Base-by-base conservation (phyloP, 2,888 invertebrate genomes). In the Lomographa bimaculata region DNA sequence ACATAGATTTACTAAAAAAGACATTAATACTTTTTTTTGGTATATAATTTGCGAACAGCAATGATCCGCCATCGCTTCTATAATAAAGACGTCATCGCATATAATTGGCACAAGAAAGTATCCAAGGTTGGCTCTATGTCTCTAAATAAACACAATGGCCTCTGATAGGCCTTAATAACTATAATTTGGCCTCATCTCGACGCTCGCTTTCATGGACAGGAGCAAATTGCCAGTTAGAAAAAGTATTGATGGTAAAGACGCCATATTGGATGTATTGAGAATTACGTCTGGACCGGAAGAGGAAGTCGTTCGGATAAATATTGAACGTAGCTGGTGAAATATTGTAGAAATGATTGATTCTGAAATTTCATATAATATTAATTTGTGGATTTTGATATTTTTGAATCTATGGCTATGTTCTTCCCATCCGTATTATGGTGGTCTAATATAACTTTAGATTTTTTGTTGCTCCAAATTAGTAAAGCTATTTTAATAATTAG, bases 101-200 rank as follows among this genome's bases (percentile, higher is more conserved):
- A 47, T 64, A 61, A 69, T 65, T 57, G 47, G 38, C 26, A 30
- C 39, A 48, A 43, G 56, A 58, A 56, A 53, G 58, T 54, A 47
- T 48, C 28, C 28, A 41, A 42, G 24, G 30, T 46, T 46, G 33
- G 30, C 30, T 43, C 26, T 7, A 27, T 30, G 7, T 23, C 8
- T 55, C 50, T 54, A 58, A 59, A 62, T 58, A 57, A 54, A 61
- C 46, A 67, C 58, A 68, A 68, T 71, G 48, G 54, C 37, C 28
- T 17, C 28, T 61, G 57, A 68, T 63, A 50, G 45, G 11, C 39
- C 29, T 47, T 69, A 73, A 76, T 75, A 64, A 62, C 66, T 52
- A 66, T 63, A 49, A 72, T 77, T 73, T 60, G 46, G 30, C 21
- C 38, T 49, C 50, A 46, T 59, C 47, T 46, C 47, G 54, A 51